These are phyloP conservation scores for Xiphorhynchus elegans DNA, from an alignment of 2,113 vertebrate species.

Conservation along the genomic window DNA sequence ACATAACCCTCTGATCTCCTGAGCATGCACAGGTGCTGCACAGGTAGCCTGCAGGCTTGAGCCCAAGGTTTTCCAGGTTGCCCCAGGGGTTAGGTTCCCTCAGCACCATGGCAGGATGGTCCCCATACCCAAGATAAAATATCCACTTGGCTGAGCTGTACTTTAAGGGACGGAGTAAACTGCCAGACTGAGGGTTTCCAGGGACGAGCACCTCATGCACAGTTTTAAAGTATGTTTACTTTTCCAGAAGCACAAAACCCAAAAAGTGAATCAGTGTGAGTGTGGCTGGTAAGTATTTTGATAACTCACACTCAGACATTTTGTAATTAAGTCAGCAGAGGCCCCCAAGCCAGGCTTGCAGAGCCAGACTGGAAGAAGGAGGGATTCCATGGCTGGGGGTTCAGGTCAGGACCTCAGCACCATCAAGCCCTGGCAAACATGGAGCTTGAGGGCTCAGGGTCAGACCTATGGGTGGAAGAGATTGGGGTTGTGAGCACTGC, in stretches of 20 bases:
- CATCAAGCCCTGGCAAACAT: background rate
- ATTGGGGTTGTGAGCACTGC: background rate
- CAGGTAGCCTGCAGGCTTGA: background rate
- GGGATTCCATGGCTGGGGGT: background rate
- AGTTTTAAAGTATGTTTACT: background rate
- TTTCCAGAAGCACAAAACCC: background rate
- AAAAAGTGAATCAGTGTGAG: fast-evolving
- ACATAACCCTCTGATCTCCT: background rate
- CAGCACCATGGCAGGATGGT: background rate
- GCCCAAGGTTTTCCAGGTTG: background rate
- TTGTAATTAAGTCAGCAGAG: background rate
- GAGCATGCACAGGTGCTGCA: fast-evolving
- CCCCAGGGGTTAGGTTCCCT: background rate
- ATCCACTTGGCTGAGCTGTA: background rate
- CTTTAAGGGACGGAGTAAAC: background rate
- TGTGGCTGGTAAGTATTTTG: background rate
- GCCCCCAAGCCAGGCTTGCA: background rate
- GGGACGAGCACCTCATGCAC: background rate
- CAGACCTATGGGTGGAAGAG: background rate
- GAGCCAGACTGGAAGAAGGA: background rate
- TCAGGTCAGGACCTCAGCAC: fast-evolving
- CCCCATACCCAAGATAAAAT: background rate
- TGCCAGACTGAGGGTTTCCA: background rate
- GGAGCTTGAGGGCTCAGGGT: background rate
- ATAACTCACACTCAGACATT: background rate